Evolutionary conservation across 2,113 vertebrate genomes (phyloP).

Genomic region (Oreotrochilus melanogaster): DNA sequence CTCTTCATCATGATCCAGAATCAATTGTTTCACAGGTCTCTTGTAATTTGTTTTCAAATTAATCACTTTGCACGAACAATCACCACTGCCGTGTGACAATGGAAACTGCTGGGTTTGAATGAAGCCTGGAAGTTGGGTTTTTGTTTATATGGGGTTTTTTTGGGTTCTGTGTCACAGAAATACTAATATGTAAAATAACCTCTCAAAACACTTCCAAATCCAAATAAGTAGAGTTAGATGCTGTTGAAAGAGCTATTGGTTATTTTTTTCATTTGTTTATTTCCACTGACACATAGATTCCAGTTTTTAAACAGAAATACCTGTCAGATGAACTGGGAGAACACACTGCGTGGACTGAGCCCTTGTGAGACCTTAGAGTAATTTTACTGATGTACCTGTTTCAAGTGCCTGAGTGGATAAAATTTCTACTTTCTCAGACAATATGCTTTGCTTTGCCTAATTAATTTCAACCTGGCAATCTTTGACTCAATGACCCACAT

Average conservation of each 20-base stretch:
- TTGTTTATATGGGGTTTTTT: too few relatives aligned
- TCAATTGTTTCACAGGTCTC: not conserved
- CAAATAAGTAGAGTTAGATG: not conserved
- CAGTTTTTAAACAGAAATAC: not conserved
- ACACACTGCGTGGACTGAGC: not conserved
- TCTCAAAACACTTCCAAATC: not conserved
- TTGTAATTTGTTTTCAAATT: not conserved
- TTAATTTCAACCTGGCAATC: not conserved
- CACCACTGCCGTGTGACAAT: too few relatives aligned
- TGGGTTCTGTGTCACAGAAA: not conserved
- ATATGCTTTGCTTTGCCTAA: not conserved
- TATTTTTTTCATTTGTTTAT: not conserved
- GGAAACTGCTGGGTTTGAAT: too few relatives aligned
- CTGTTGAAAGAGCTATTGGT: not conserved
- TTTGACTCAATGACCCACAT: not conserved
- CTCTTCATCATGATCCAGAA: not conserved
- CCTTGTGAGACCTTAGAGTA: not conserved
- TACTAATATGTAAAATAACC: not conserved
- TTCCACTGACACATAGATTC: rapidly evolving
- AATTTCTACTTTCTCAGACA: not conserved
- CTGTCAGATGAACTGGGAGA: not conserved
- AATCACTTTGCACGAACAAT: not conserved
- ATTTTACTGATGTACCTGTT: not conserved
- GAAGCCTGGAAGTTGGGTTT: too few relatives aligned
- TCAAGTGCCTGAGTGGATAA: not conserved